phyloP scores from a whole-genome alignment of 2,113 vertebrate species.

The Pelvicachromis taeniatus region DNA sequence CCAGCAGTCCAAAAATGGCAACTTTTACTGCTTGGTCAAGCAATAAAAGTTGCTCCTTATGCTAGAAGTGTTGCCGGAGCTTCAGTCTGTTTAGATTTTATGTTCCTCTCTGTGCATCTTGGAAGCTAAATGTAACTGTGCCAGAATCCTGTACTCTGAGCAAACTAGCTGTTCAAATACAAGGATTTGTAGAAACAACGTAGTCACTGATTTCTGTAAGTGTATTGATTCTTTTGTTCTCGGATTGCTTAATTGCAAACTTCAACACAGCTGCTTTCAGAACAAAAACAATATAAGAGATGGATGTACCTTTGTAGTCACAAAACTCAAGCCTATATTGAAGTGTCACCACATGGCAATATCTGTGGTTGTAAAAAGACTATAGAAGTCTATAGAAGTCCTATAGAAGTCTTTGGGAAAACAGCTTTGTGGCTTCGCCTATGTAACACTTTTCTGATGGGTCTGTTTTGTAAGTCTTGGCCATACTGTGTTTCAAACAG shows the following conservation, averaged over 20 bases:
- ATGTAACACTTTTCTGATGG: not conserved
- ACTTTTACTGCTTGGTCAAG: not conserved
- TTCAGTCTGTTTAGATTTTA: not conserved
- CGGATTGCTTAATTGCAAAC: not conserved
- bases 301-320: too few relatives aligned
- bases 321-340: too few relatives aligned
- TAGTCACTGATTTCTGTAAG: not conserved
- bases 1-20: not conserved
- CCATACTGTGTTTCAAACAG: not conserved
- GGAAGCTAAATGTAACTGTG: not conserved
- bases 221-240: too few relatives aligned
- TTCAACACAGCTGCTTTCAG: too few relatives aligned
- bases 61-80: not conserved
- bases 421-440: not conserved
- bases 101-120: not conserved
- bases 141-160: rapidly evolving
- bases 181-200: not conserved
- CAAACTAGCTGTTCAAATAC: not conserved
- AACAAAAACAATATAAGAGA: too few relatives aligned
- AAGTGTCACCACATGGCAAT: too few relatives aligned
- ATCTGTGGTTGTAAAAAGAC: too few relatives aligned
- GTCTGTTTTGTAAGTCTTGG: not conserved
- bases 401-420: not conserved
- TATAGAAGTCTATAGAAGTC: not conserved
- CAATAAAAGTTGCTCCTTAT: not conserved